Evolutionary conservation across 2,797 vertebrate species (phyloP).

Genomic region (Peromyscus attwateri): DNA sequence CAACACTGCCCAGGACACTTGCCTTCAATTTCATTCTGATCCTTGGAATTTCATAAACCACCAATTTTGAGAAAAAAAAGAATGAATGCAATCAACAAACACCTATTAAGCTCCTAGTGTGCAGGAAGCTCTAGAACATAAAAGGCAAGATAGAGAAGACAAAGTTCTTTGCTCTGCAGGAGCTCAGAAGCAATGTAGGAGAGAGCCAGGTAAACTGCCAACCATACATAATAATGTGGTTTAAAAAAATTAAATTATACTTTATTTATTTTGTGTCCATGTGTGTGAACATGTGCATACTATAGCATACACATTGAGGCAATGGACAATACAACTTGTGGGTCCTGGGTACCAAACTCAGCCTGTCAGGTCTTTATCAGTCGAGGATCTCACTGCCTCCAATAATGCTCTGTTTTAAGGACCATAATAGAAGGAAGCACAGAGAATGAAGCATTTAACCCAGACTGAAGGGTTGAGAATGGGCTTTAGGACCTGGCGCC

Average conservation of each 20-base stretch:
- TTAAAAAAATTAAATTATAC: neutral
- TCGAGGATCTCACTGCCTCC: neutral
- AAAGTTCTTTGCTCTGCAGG: constrained; percentile 11
- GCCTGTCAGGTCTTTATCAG: neutral
- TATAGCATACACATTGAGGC: neutral
- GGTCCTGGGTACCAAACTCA: neutral
- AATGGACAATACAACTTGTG: neutral
- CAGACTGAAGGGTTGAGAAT: neutral
- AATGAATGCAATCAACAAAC: constrained; percentile 23
- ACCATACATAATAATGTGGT: neutral
- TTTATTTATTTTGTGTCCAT: neutral
- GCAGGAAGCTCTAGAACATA: neutral
- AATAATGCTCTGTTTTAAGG: neutral
- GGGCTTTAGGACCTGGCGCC: neutral
- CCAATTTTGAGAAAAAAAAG: neutral
- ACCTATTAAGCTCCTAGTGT: neutral
- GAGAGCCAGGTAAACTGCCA: neutral
- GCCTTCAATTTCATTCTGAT: constrained; percentile 41
- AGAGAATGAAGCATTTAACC: neutral
- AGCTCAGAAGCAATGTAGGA: neutral
- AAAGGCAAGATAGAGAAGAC: constrained; percentile 31
- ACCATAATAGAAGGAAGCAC: neutral
- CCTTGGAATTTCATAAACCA: constrained; percentile 34
- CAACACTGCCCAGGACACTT: neutral
- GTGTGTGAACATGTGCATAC: neutral